These are phyloP conservation scores for Dysidea cf. avara DNA, from an alignment of 37 sponge, comb jelly and placozoan genomes.

Conservation along the genomic window DNA sequence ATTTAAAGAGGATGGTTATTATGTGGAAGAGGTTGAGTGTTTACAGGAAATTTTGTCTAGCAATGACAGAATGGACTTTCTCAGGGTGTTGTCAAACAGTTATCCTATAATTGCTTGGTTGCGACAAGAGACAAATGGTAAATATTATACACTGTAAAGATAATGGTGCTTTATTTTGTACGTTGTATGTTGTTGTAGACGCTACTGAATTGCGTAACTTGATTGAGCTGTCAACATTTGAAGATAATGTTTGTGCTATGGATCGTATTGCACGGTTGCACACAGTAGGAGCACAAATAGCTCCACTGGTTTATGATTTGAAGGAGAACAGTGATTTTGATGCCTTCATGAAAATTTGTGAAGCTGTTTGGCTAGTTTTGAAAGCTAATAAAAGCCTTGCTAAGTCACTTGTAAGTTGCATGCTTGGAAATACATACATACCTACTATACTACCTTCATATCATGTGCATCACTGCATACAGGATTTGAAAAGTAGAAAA, in stretches of 20 bases:
- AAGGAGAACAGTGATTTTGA: slow-evolving; percentile 5
- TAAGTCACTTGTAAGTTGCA: slow-evolving; percentile 29
- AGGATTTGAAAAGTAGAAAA: no score
- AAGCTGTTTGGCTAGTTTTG: slow-evolving; percentile 41
- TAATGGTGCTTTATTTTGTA: no score
- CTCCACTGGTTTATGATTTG: slow-evolving; percentile 49
- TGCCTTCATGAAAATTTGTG: slow-evolving; percentile 14
- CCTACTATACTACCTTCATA: background rate
- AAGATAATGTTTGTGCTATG: slow-evolving; percentile 47
- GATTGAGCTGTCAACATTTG: slow-evolving; percentile 40
- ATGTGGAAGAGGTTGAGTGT: no score
- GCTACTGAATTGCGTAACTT: slow-evolving; percentile 53
- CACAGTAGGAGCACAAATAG: slow-evolving; percentile 55
- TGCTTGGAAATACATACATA: background rate
- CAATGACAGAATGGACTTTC: background rate
- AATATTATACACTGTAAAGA: no score
- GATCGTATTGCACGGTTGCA: slow-evolving; percentile 54
- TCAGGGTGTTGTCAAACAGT: slow-evolving; percentile 22
- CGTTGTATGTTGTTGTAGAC: slow-evolving; percentile 25
- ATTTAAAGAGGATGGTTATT: no score
- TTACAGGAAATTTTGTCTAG: no score
- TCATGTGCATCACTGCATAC: background rate
- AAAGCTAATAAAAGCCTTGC: slow-evolving; percentile 15
- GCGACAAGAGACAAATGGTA: slow-evolving; percentile 45
- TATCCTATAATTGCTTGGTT: slow-evolving; percentile 47